Evolutionary conservation across 1,140 invertebrate species (phyloP).

Genomic region (Drosophila ironensis): DNA sequence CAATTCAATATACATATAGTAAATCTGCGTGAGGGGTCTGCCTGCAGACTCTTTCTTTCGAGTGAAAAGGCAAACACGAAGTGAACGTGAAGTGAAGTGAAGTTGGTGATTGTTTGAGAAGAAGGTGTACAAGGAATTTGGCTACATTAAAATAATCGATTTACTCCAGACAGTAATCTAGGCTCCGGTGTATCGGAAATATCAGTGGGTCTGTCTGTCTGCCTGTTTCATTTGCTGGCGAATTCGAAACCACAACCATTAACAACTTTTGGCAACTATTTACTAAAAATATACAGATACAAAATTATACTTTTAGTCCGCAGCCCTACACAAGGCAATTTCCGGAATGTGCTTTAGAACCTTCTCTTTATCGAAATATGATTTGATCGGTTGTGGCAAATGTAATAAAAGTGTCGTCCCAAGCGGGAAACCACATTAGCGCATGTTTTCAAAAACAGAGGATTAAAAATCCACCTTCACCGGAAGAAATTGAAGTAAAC

Average conservation of each 20-base stretch:
- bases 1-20: slow-evolving; percentile 36
- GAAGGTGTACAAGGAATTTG: slow-evolving; percentile 69
- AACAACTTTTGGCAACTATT: slow-evolving; percentile 76
- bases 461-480: too few species aligned
- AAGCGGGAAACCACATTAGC: not conserved
- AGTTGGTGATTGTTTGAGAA: slow-evolving; percentile 15
- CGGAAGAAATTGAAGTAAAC: too few species aligned
- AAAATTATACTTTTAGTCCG: not conserved
- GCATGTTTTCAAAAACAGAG: too few species aligned
- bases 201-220: slow-evolving; percentile 12
- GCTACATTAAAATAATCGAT: slow-evolving; percentile 68
- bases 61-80: slow-evolving; percentile 63
- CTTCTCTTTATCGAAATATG: not conserved
- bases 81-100: too few species aligned
- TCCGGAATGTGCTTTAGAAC: not conserved
- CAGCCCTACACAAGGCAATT: not conserved
- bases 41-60: slow-evolving; percentile 67
- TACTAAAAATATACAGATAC: slow-evolving; percentile 30
- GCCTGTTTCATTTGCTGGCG: slow-evolving; percentile 30
- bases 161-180: slow-evolving; percentile 17
- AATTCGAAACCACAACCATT: slow-evolving; percentile 74
- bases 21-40: slow-evolving; percentile 62
- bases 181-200: slow-evolving; percentile 3
- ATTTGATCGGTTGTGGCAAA: not conserved
- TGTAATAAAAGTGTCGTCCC: not conserved